Evolutionary conservation across 2,888 invertebrate species (phyloP).

Genomic region (Ophion ellenae): DNA sequence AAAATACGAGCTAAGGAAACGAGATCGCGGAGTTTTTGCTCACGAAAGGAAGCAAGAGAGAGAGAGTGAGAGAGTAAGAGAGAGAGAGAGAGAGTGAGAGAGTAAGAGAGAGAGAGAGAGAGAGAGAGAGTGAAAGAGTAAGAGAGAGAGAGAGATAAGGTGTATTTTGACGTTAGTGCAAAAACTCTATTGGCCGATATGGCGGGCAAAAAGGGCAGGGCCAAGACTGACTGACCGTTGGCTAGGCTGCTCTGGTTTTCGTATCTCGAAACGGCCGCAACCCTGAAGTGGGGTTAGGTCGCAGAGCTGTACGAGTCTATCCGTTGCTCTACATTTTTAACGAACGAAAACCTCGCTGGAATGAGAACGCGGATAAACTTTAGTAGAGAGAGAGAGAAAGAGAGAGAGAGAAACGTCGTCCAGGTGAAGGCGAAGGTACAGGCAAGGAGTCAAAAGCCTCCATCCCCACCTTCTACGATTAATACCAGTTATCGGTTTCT

Average conservation of each 20-base stretch:
- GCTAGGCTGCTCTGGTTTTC: conserved; percentile 60
- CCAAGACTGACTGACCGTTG: conserved; percentile 62
- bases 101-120: conserved; percentile 2
- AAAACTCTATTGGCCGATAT: conserved; percentile 51
- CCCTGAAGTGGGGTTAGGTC: conserved; percentile 41
- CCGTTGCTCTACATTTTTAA: conserved; percentile 68
- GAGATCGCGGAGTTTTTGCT: conserved; percentile 17
- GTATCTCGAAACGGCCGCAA: conserved; percentile 43
- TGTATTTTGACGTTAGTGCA: conserved; percentile 26
- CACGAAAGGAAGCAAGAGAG: conserved; percentile 1
- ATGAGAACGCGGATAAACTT: conserved; percentile 1
- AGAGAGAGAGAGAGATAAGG: background rate
- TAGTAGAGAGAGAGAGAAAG: conserved; percentile 19
- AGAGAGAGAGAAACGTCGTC: conserved; percentile 26
- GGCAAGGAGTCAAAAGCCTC: conserved; percentile 31
- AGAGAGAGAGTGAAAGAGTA: background rate
- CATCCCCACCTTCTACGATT: conserved; percentile 33
- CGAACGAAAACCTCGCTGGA: conserved; percentile 42
- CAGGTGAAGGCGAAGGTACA: conserved; percentile 57
- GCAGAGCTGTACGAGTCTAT: background rate
- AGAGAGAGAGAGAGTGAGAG: conserved; percentile 9
- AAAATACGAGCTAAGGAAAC: conserved; percentile 34
- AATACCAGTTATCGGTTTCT: conserved; percentile 40
- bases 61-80: background rate
- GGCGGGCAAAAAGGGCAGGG: conserved; percentile 57